Evolutionary conservation across 92 coral and sea anemone genomes (phyloP).

Genomic region (Micromussa lordhowensis): DNA sequence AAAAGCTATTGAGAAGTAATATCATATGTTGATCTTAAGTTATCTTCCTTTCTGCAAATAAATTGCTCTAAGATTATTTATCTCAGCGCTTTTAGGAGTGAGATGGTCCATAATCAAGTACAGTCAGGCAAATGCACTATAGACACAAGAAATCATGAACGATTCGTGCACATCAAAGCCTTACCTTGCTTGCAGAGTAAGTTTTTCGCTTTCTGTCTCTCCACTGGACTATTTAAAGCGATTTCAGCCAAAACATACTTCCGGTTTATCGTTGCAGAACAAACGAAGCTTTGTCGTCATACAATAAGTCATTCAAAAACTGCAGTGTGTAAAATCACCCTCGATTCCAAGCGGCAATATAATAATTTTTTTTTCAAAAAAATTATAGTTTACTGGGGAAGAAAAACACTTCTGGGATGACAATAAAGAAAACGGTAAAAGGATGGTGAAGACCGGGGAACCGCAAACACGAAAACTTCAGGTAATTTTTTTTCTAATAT

Average conservation of each 20-base stretch:
- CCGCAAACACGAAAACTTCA: background rate
- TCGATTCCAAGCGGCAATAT: background rate
- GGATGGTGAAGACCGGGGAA: background rate
- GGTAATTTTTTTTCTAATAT: too few species aligned
- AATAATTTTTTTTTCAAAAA: too few species aligned
- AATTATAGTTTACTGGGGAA: background rate
- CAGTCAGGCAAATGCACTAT: background rate
- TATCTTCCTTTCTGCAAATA: too few species aligned
- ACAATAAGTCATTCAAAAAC: background rate
- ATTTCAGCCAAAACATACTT: background rate
- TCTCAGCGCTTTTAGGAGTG: background rate
- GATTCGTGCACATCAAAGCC: background rate
- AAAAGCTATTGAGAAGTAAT: background rate
- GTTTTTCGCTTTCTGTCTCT: background rate
- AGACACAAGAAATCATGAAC: background rate
- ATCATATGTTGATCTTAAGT: too few species aligned
- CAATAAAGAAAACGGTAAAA: background rate
- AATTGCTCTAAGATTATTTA: background rate
- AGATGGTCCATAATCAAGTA: background rate
- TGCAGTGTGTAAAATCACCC: background rate
- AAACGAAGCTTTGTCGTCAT: background rate
- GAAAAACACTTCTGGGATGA: background rate
- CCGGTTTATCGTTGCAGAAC: background rate
- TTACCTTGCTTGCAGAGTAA: background rate
- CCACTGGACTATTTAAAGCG: background rate